Evolutionary conservation across 2,888 invertebrate species (phyloP).

Genomic region (Campoplex capitator): DNA sequence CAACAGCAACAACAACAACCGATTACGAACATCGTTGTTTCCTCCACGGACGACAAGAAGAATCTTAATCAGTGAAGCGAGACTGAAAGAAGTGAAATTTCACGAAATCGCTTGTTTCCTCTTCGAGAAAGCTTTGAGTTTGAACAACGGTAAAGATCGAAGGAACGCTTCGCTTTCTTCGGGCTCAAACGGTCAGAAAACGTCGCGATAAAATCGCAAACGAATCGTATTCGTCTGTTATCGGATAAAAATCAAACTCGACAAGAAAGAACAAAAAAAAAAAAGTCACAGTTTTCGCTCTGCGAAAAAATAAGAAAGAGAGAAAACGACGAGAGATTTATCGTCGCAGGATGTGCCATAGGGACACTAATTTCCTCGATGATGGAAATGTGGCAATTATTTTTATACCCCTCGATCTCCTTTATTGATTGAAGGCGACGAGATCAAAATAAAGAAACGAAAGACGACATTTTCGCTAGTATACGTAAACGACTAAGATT

Average conservation of each 20-base stretch:
- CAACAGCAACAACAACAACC: constrained; percentile 76
- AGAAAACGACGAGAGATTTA: constrained; percentile 11
- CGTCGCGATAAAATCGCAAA: not conserved
- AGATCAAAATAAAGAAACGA: not conserved
- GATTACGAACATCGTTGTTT: constrained; percentile 80
- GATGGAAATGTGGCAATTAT: constrained; percentile 30
- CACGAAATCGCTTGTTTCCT: not conserved
- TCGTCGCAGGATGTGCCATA: constrained; percentile 40
- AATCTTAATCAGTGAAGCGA: constrained; percentile 66
- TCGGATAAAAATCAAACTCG: not conserved
- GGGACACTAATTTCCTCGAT: constrained; percentile 13
- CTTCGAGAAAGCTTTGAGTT: not conserved
- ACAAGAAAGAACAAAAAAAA: not conserved
- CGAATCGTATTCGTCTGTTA: not conserved
- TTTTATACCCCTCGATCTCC: not conserved
- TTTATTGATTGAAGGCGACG: not conserved
- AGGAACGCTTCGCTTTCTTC: not conserved
- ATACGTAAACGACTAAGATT: constrained; percentile 3
- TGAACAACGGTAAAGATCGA: not conserved
- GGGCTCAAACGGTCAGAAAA: not conserved
- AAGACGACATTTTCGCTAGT: not conserved
- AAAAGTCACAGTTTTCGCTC: not conserved
- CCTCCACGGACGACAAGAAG: constrained; percentile 74
- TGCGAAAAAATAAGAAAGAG: not conserved
- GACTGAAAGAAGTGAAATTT: not conserved